These are phyloP conservation scores for Drosophila mimetica DNA, from an alignment of 2,888 invertebrate species.

Conservation along the genomic window DNA sequence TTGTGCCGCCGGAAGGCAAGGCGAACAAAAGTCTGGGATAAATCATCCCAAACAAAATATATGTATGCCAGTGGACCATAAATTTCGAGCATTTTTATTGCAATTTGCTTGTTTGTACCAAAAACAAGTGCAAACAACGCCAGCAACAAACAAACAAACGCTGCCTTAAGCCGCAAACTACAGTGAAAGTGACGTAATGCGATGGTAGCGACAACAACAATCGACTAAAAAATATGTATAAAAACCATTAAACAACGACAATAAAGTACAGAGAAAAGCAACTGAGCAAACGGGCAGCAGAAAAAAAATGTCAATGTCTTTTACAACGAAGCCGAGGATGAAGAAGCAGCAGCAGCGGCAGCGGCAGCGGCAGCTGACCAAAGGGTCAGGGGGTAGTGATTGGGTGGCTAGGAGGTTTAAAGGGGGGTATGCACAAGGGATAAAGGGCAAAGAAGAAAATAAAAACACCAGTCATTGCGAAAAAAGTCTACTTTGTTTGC, in stretches of 20 bases:
- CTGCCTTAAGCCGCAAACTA: slow-evolving; percentile 64
- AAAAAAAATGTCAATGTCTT: slow-evolving; percentile 62
- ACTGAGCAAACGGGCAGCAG: slow-evolving; percentile 4
- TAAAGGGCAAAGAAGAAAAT: slow-evolving; percentile 9
- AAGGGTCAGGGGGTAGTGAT: slow-evolving; percentile 3
- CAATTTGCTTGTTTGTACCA: slow-evolving; percentile 65
- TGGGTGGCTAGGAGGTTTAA: slow-evolving; percentile 2
- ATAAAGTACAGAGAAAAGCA: slow-evolving; percentile 49
- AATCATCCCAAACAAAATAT: slow-evolving; percentile 60
- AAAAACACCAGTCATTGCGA: slow-evolving; percentile 10
- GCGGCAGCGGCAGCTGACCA: slow-evolving; percentile 18
- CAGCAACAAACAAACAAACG: slow-evolving; percentile 41
- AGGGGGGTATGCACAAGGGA: slow-evolving; percentile 12
- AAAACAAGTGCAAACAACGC: slow-evolving; percentile 63
- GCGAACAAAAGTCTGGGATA: slow-evolving; percentile 54
- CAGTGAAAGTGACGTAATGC: slow-evolving; percentile 74
- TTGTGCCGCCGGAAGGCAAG: slow-evolving; percentile 52
- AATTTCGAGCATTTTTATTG: slow-evolving; percentile 71
- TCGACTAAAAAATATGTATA: slow-evolving; percentile 41
- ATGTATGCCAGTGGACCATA: slow-evolving; percentile 57
- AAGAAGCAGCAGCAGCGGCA: slow-evolving; percentile 5
- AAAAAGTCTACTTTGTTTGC: slow-evolving; percentile 28
- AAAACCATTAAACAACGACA: slow-evolving; percentile 63
- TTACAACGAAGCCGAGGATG: slow-evolving; percentile 39
- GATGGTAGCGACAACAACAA: slow-evolving; percentile 35